These are phyloP conservation scores for Lindbergichthys nudifrons DNA, from an alignment of 2,797 vertebrate species.

Conservation along the genomic window DNA sequence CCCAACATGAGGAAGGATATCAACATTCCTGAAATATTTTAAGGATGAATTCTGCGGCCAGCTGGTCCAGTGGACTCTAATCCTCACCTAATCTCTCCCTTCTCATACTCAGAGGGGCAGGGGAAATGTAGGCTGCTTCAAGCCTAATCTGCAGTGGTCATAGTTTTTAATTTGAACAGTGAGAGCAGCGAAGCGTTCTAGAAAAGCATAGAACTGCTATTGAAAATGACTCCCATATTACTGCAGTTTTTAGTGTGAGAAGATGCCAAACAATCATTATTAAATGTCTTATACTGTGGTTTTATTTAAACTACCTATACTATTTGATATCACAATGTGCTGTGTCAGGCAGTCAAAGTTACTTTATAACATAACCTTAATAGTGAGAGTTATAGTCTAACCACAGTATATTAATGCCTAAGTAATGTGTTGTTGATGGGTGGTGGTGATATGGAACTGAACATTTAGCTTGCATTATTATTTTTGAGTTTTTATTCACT, in stretches of 20 bases:
- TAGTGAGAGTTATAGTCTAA: neutral
- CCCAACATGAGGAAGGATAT: slow-evolving; percentile 57
- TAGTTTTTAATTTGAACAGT: slow-evolving; percentile 32
- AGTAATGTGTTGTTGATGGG: too few relatives aligned
- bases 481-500: neutral
- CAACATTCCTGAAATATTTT: slow-evolving; percentile 81
- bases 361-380: neutral
- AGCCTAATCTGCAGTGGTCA: slow-evolving; percentile 41
- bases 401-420: neutral
- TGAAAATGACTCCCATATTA: slow-evolving; percentile 29
- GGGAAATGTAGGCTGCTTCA: slow-evolving; percentile 54
- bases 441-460: neutral
- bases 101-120: slow-evolving; percentile 52
- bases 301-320: neutral
- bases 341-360: neutral
- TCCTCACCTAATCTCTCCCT: slow-evolving; percentile 71
- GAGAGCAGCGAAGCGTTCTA: slow-evolving; percentile 14
- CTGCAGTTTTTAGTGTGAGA: slow-evolving; percentile 3
- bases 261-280: neutral
- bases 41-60: slow-evolving; percentile 74
- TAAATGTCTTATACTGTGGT: neutral
- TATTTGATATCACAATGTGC: neutral
- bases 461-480: neutral
- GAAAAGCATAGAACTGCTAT: slow-evolving; percentile 4
- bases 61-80: slow-evolving; percentile 73